Conservation (phyloP, 2,888 invertebrate genomes). For the Ennomos fuscantarius region DNA sequence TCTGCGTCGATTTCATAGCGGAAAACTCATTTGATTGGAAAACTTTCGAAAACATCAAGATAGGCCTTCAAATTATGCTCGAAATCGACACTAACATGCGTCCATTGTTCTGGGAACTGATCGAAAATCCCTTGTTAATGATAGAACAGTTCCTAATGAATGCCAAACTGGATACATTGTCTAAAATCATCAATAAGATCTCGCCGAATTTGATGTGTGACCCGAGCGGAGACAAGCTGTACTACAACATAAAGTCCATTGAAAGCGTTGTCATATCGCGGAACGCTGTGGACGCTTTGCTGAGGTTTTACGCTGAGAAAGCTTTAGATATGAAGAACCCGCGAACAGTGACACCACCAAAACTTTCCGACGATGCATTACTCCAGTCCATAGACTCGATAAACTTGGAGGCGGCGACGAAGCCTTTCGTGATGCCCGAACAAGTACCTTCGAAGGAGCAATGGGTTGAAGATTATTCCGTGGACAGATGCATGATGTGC, state of each 20-base stretch:
- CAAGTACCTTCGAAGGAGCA: conserved; percentile 90
- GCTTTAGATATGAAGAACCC: conserved; percentile 89
- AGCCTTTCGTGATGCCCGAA: conserved; percentile 90
- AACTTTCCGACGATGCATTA: conserved; percentile 80
- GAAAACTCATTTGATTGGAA: conserved; percentile 78
- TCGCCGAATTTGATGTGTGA: conserved; percentile 73
- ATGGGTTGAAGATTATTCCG: conserved; percentile 92
- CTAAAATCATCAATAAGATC: conserved; percentile 86
- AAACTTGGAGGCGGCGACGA: conserved; percentile 85
- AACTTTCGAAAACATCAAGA: conserved; percentile 86
- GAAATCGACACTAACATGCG: conserved; percentile 85
- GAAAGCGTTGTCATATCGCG: conserved; percentile 83
- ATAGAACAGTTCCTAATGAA: conserved; percentile 96
- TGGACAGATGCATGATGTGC: conserved; percentile 93
- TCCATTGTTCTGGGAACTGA: conserved; percentile 86
- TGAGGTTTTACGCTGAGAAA: conserved; percentile 91
- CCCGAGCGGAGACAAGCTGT: conserved; percentile 80
- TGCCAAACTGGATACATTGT: conserved; percentile 89
- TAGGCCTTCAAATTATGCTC: conserved; percentile 89
- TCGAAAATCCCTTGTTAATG: conserved; percentile 90
- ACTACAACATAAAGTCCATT: conserved; percentile 86
- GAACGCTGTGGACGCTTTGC: conserved; percentile 88
- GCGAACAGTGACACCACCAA: conserved; percentile 62
- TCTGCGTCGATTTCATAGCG: conserved; percentile 86
- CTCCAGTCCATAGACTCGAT: conserved; percentile 87